These are phyloP conservation scores for Oscheius sp. DNA, from an alignment of 1,140 invertebrate species.

Conservation along the genomic window DNA sequence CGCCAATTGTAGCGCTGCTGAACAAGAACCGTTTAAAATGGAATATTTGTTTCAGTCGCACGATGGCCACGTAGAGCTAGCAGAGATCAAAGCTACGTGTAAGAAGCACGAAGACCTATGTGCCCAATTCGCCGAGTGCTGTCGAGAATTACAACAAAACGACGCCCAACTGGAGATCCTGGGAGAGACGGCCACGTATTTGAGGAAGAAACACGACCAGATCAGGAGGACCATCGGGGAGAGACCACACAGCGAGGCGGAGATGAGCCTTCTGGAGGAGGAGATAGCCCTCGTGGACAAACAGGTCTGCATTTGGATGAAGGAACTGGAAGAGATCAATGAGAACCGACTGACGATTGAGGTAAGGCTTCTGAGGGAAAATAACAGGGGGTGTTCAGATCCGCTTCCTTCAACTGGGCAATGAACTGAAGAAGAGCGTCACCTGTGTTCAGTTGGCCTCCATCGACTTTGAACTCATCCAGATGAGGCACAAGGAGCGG, in stretches of 20 bases:
- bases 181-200: conserved; percentile 35
- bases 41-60: conserved; percentile 23
- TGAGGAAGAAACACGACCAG: conserved; percentile 35
- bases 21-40: neutral
- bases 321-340: conserved; percentile 43
- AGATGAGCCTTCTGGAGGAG: conserved; percentile 36
- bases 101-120: conserved; percentile 42
- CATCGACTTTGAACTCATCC: conserved; percentile 47
- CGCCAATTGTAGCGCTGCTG: too few relatives aligned
- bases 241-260: neutral
- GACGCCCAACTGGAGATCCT: conserved; percentile 46
- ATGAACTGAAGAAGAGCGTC: conserved; percentile 45
- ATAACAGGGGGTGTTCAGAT: conserved; percentile 37
- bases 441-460: conserved; percentile 52
- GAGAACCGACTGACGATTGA: conserved; percentile 41
- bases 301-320: conserved; percentile 46
- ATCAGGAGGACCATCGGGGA: conserved; percentile 33
- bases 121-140: conserved; percentile 32
- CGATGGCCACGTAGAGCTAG: conserved; percentile 36
- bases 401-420: conserved; percentile 41
- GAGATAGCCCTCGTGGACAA: conserved; percentile 44
- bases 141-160: conserved; percentile 30
- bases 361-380: conserved; percentile 12
- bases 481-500: conserved; percentile 31
- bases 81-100: conserved; percentile 40